These are phyloP conservation scores for Prorops nasuta DNA, from an alignment of 1,140 invertebrate species.

Conservation along the genomic window DNA sequence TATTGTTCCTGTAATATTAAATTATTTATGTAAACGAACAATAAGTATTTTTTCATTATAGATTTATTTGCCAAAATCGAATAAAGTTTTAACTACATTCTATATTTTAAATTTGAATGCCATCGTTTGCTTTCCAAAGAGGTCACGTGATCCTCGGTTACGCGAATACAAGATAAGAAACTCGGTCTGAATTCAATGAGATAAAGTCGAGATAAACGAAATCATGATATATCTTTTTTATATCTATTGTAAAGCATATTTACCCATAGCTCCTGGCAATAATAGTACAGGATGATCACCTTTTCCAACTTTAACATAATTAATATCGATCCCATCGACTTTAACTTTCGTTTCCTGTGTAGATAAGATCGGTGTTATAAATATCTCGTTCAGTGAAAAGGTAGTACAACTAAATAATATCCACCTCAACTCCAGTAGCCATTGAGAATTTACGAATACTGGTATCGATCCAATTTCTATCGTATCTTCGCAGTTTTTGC, in stretches of 20 bases:
- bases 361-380: neutral
- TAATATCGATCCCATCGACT: conserved; percentile 63
- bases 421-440: conserved; percentile 7
- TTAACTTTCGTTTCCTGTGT: conserved; percentile 58
- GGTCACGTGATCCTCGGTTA: no score
- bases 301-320: conserved; percentile 71
- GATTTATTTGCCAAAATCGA: neutral
- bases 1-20: conserved; percentile 58
- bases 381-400: conserved; percentile 8
- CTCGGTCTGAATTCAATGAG: no score
- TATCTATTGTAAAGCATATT: no score
- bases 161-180: no score
- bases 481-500: no score
- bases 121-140: no score
- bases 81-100: no score
- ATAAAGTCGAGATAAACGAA: no score
- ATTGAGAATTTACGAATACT: conserved; percentile 1
- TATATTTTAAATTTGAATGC: no score
- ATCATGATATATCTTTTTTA: no score
- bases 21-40: neutral
- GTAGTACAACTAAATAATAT: conserved; percentile 12
- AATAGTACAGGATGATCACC: conserved; percentile 70
- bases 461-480: no score
- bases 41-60: neutral
- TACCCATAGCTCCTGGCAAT: conserved; percentile 75